Base-by-base conservation (phyloP, 2,888 invertebrate species). In the Abrostola triplasia region DNA sequence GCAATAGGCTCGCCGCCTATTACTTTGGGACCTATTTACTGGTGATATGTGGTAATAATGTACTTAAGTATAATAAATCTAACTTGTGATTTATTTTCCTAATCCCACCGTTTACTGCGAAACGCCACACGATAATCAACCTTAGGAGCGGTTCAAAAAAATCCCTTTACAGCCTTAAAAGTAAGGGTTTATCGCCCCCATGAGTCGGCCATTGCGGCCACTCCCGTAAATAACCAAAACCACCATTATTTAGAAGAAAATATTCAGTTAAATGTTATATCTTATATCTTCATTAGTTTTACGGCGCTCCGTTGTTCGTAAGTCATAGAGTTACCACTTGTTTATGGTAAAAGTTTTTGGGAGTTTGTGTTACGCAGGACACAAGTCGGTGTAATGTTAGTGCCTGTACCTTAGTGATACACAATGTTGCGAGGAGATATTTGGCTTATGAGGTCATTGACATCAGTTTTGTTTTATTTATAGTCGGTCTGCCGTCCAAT, bases 161-260 rank as follows among this genome's bases (percentile, higher is more conserved):
- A 72, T 59, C 66, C 70, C 50, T 69, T 73, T 57, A 62, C 51
- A 44, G 35, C 63, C 68, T 63, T 65, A 36, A 9, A 65, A 72
- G 69, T 72, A 64, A 57, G 53, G 11, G 60, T 76, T 72, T 76
- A 80, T 80, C 35, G 67, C 61, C 42, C 76, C 70, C 70, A 12
- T 2, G 61, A 64, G 74, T 42, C 37, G 50, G 35, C 52, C 49
- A 41, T 49, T 5, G 47, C 42, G 36, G 59, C 13, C 38, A 38
- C 6, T 36, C 40, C 47, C 70, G 71, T 80, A 80, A 78, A 80
- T 80, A 73, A 67, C 51, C 24, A 24, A n/a, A 54, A 57, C 57
- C 47, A 44, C 35, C 67, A 63, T 67, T 73, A 67, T 65, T 73
- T 51, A 53, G 54, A 55, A 59, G 62, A 65, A 71, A 71, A 68